These are phyloP conservation scores for Phoxinus dragarum DNA, from an alignment of 2,797 vertebrate species.

Conservation along the genomic window DNA sequence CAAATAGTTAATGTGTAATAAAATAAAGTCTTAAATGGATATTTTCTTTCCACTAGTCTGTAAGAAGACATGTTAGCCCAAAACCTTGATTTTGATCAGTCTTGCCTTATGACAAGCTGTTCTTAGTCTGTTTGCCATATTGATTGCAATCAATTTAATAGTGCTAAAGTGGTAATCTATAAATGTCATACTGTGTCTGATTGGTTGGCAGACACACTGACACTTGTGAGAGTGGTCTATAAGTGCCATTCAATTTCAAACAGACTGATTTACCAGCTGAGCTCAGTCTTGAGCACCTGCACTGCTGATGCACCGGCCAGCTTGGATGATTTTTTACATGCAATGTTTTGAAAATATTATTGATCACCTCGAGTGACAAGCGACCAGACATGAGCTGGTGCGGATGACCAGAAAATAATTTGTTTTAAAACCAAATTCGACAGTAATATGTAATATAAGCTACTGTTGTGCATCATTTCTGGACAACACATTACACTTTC, in stretches of 20 bases:
- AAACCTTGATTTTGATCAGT: background rate
- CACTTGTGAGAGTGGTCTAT: background rate
- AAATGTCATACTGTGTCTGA: conserved; percentile 12
- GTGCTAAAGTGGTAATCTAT: background rate
- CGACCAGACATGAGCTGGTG: background rate
- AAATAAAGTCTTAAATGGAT: background rate
- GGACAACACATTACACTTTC: background rate
- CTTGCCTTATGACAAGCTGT: background rate
- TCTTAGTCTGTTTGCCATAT: background rate
- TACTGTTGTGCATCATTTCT: background rate
- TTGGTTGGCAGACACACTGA: background rate
- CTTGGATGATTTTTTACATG: background rate
- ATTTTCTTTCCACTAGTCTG: background rate
- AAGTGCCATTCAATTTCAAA: background rate
- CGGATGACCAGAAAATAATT: background rate
- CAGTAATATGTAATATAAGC: background rate
- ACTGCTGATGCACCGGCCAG: background rate
- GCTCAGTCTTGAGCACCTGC: background rate
- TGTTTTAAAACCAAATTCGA: background rate
- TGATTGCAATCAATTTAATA: background rate
- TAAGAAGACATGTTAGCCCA: background rate
- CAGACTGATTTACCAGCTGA: background rate
- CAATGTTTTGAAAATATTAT: background rate
- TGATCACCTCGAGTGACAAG: background rate
- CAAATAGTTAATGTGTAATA: background rate